A percentile compares a stretch with the other conserved stretches of the same genome.
These are phyloP conservation scores for Crocodylus rhombifer DNA, from an alignment of 2,797 vertebrate genomes.

Conservation along the genomic window DNA sequence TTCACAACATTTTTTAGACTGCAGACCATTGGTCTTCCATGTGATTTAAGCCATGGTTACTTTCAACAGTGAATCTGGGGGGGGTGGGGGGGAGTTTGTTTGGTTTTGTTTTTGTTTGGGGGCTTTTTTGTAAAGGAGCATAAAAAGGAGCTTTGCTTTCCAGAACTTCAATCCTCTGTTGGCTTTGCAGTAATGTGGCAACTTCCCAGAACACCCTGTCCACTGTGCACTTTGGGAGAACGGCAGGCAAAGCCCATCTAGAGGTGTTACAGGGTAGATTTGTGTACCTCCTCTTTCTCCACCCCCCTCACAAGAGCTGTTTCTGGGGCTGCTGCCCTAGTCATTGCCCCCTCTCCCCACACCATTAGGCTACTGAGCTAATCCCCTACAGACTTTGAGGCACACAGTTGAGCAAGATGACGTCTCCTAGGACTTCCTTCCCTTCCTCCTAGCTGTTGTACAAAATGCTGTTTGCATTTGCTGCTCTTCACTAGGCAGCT, in stretches of 20 bases:
- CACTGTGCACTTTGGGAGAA: not conserved
- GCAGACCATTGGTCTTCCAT: conserved; percentile 1
- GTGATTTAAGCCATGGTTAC: conserved; percentile 47
- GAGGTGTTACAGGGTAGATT: too few relatives aligned
- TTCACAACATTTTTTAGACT: conserved; percentile 16
- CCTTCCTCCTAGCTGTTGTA: not conserved
- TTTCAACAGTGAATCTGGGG: conserved; percentile 23
- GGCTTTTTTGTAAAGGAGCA: not conserved
- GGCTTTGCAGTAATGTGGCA: conserved; percentile 31
- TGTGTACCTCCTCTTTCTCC: not conserved
- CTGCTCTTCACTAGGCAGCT: not conserved
- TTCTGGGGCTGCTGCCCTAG: too few relatives aligned
- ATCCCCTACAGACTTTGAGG: not conserved
- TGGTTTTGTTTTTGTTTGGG: too few relatives aligned
- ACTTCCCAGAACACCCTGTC: not conserved
- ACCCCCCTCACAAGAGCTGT: too few relatives aligned
- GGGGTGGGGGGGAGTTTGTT: too few relatives aligned
- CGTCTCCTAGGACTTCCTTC: not conserved
- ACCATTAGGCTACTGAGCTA: too few relatives aligned
- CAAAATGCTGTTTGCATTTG: conserved; percentile 1
- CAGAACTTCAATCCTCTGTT: conserved; percentile 18
- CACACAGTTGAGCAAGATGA: not conserved
- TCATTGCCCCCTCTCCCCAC: too few relatives aligned
- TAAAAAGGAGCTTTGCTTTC: conserved; percentile 36
- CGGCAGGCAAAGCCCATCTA: conserved; percentile 3